phyloP scores from a whole-genome alignment of 1,140 invertebrate species.

The Uloborus diversus region DNA sequence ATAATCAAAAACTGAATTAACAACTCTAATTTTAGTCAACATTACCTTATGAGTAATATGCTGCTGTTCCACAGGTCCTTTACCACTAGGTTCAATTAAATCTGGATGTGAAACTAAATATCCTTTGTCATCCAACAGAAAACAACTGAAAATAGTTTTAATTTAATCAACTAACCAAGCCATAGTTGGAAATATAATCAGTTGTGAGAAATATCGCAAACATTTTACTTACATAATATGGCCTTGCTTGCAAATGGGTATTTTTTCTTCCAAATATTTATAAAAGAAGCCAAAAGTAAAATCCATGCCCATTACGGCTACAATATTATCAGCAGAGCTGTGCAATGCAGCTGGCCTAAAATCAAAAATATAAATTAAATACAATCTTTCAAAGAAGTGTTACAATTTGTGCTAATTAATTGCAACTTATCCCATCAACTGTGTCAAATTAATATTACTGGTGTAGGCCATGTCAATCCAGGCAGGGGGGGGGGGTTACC shows the following conservation, averaged over 20 bases:
- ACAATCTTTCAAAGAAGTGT: neutral
- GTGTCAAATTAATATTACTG: too few species aligned
- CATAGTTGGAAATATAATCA: neutral
- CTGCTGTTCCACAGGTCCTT: slow-evolving; percentile 74
- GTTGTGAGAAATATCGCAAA: neutral
- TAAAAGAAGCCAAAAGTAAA: slow-evolving; percentile 84
- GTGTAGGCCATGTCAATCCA: too few species aligned
- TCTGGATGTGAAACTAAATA: slow-evolving; percentile 88
- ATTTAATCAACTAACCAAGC: neutral
- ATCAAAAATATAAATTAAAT: neutral
- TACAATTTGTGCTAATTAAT: neutral
- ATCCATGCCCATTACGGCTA: slow-evolving; percentile 83
- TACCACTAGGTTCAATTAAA: slow-evolving; percentile 74
- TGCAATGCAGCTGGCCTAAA: slow-evolving; percentile 67
- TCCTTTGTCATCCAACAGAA: slow-evolving; percentile 89
- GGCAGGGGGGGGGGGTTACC: too few species aligned
- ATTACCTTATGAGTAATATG: slow-evolving; percentile 80
- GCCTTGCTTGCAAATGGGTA: slow-evolving; percentile 64
- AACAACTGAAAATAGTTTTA: slow-evolving; percentile 70
- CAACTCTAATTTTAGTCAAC: too few species aligned
- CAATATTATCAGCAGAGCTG: slow-evolving; percentile 67
- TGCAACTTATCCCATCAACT: too few species aligned
- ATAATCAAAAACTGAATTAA: too few species aligned
- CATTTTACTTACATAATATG: slow-evolving; percentile 62
- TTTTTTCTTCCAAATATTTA: slow-evolving; percentile 68